phyloP scores from a whole-genome alignment of 2,797 vertebrate genomes.

The Lepidocolaptes lacrymiger region DNA sequence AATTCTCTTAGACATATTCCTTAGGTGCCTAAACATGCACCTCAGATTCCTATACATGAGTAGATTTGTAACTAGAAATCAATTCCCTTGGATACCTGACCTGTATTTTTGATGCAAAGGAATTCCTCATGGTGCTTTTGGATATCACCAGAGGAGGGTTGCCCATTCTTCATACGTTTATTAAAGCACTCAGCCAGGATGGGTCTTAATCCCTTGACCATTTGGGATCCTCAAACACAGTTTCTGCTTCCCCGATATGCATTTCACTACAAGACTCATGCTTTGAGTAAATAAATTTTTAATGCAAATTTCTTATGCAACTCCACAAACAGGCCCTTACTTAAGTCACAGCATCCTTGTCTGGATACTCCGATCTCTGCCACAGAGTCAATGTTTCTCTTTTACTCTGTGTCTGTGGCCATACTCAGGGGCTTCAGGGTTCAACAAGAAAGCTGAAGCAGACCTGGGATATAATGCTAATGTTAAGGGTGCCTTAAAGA shows the following conservation, averaged over 20 bases:
- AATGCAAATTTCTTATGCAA: background rate
- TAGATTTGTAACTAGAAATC: background rate
- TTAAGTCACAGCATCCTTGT: background rate
- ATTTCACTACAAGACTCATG: background rate
- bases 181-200: background rate
- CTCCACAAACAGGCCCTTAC: background rate
- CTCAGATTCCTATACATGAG: background rate
- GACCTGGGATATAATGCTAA: background rate
- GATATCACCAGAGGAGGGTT: background rate
- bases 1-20: background rate
- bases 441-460: background rate
- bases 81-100: background rate
- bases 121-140: background rate
- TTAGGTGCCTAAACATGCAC: background rate
- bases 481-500: background rate
- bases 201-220: accelerated
- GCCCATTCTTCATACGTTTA: background rate
- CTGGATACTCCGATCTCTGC: background rate
- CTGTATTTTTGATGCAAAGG: background rate
- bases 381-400: background rate
- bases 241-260: background rate
- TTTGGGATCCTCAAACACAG: background rate
- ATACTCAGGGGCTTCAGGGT: background rate
- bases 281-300: background rate
- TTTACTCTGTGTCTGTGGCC: background rate